Evolutionary conservation across 2,797 vertebrate genomes (phyloP).

Genomic region (Phylloscopus collybita): DNA sequence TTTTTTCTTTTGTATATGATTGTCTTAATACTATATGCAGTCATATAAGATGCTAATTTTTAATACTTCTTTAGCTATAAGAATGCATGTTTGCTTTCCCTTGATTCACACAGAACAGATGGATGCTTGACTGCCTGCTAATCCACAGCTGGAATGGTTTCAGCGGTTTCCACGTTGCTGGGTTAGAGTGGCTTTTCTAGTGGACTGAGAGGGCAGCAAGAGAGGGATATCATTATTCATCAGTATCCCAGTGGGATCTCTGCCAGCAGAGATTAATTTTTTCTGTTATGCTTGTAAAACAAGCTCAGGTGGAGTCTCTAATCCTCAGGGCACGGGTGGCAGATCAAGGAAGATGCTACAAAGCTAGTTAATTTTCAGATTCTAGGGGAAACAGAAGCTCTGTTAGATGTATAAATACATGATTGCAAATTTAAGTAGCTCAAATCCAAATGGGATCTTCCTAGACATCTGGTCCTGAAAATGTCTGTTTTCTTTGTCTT

Average conservation of each 20-base stretch:
- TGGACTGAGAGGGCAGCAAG: constrained; percentile 87
- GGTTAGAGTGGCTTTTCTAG: constrained; percentile 88
- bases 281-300: constrained; percentile 89
- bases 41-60: constrained; percentile 66
- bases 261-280: constrained; percentile 90
- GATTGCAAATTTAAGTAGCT: constrained; percentile 88
- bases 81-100: constrained; percentile 80
- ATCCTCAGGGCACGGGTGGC: constrained; percentile 87
- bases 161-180: constrained; percentile 82
- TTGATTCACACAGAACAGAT: constrained; percentile 82
- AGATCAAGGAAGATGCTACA: constrained; percentile 90
- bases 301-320: constrained; percentile 89
- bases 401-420: constrained; percentile 88
- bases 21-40: constrained; percentile 29
- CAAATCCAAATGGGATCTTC: constrained; percentile 86
- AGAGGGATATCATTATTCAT: constrained; percentile 90
- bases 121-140: constrained; percentile 87
- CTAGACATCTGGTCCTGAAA: constrained; percentile 84
- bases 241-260: constrained; percentile 85
- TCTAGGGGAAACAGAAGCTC: constrained; percentile 86
- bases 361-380: constrained; percentile 90
- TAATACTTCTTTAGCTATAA: constrained; percentile 73
- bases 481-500: constrained; percentile 78
- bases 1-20: constrained; percentile 32
- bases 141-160: constrained; percentile 89